These are phyloP conservation scores for Trichopria drosophilae DNA, from an alignment of 2,888 invertebrate genomes.

Conservation along the genomic window DNA sequence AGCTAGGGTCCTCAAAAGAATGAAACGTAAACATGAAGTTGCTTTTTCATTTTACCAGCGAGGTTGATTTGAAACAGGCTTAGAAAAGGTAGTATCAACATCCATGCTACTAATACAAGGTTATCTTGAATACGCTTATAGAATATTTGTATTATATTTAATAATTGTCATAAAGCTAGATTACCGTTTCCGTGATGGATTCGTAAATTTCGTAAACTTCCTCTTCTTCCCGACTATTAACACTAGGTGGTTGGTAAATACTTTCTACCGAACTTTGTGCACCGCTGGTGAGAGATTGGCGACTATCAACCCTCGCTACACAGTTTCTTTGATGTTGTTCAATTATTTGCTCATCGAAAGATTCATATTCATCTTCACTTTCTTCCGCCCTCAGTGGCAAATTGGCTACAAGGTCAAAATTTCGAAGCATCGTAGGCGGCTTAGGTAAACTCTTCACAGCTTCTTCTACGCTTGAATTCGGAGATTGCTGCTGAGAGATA, in stretches of 20 bases:
- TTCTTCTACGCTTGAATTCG: slow-evolving; percentile 24
- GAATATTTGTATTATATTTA: no score
- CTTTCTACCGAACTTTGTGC: slow-evolving; percentile 48
- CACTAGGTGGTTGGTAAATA: slow-evolving; percentile 47
- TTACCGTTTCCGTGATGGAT: slow-evolving; percentile 51
- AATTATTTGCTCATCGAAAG: slow-evolving; percentile 47
- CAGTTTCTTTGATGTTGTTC: slow-evolving; percentile 41
- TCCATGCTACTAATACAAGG: no score
- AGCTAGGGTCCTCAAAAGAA: no score
- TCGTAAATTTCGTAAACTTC: slow-evolving; percentile 52
- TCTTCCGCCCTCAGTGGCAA: slow-evolving; percentile 47
- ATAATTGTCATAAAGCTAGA: no score
- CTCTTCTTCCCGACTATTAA: slow-evolving; percentile 45
- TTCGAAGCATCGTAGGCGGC: slow-evolving; percentile 40
- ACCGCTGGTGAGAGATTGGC: slow-evolving; percentile 44
- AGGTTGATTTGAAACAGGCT: no score
- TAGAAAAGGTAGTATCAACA: no score
- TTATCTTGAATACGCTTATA: no score
- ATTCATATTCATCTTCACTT: slow-evolving; percentile 53
- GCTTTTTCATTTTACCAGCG: no score
- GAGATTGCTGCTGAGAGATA: slow-evolving; percentile 10
- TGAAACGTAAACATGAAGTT: no score
- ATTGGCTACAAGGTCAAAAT: slow-evolving; percentile 52
- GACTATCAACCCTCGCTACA: slow-evolving; percentile 40
- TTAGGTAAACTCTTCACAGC: slow-evolving; percentile 35